A percentile compares a stretch with the other conserved stretches of the same genome.
Conservation (phyloP, 2,888 invertebrate genomes). For the Drosophila robusta region DNA sequence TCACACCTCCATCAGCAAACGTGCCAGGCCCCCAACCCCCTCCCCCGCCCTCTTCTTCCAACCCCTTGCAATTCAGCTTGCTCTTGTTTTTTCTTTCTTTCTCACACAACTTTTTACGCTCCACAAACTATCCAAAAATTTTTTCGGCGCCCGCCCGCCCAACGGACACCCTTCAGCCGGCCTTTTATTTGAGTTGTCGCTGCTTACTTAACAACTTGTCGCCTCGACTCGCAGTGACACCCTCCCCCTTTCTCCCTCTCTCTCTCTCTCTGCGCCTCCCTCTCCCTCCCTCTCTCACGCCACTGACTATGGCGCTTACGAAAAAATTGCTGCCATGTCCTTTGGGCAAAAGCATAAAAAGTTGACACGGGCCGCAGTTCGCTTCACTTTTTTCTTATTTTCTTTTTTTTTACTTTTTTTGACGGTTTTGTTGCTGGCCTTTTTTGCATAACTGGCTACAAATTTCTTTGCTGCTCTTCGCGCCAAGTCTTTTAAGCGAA, state of each 20-base stretch:
- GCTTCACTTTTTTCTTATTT: slow-evolving; percentile 16
- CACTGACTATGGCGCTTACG: slow-evolving; percentile 1
- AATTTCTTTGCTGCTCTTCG: slow-evolving; percentile 54
- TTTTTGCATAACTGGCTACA: slow-evolving; percentile 78
- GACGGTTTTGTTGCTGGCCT: slow-evolving; percentile 46
- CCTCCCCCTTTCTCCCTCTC: neutral
- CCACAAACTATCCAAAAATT: slow-evolving; percentile 53
- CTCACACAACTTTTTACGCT: slow-evolving; percentile 49
- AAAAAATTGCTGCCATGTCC: slow-evolving; percentile 65
- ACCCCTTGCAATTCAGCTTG: neutral
- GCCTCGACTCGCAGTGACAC: slow-evolving; percentile 43
- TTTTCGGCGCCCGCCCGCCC: slow-evolving; percentile 35
- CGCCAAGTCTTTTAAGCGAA: slow-evolving; percentile 49
- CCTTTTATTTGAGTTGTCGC: slow-evolving; percentile 74
- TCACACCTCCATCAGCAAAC: slow-evolving; percentile 61
- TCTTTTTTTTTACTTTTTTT: slow-evolving; percentile 14
- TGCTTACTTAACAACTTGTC: slow-evolving; percentile 80
- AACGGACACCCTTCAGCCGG: slow-evolving; percentile 22
- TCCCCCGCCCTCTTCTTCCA: no score
- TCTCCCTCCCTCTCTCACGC: no score
- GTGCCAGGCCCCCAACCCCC: no score
- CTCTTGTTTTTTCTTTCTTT: slow-evolving; percentile 17
- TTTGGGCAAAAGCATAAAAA: slow-evolving; percentile 72
- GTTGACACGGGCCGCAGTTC: slow-evolving; percentile 65
- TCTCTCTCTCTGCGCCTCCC: no score